Evolutionary conservation across 2,113 vertebrate genomes (phyloP), one percentile per base, ranked within the genome.

Genomic region (Panthera uncia): DNA sequence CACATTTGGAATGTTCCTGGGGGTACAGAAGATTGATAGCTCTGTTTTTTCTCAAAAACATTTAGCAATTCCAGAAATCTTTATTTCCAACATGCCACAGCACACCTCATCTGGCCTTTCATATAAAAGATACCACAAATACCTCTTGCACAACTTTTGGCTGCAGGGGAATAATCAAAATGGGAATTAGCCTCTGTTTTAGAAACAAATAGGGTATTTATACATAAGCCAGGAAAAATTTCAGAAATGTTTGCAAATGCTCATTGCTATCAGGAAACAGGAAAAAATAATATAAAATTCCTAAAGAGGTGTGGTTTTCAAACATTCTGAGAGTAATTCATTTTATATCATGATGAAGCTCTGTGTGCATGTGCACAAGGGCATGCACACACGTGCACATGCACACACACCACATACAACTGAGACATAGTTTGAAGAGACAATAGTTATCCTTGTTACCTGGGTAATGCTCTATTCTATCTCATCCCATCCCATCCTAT

Each of bases 1-100:
- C 29, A 50, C 29, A 25, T 68, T 8, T 90, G 89, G 68, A 95
- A 97, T 73, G 57, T 85, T 90, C 31, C 25, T 29, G 48, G 15
- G 76, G 71, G 11, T 63, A 87, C n/a, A 73, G 41, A 61, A 91
- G 76, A 81, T 84, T 68, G 27, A 94, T 50, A 85, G 31, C 19
- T 96, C 36, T 69, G 66, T 82, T 97, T 95, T 82, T 33, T 73
- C 50, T 94, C 29, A 89, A 90, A 91, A 78, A 90, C 19, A 88
- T 79, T 83, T 95, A 78, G 33, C 15, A 45, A 63, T 73, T 91
- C 74, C 86, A 91, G 85, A 93, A 85, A 94, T 97, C 21, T 81
- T 89, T 81, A 89, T 79, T 95, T 86, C 61, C 33, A 36, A n/a
- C 27, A 93, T 71, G 36, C 25, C 57, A 84, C 36, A 55, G 38